Percentiles rank a stretch among this genome's conserved stretches.
These are phyloP conservation scores for Aphrophora alni DNA, from an alignment of 2,888 invertebrate genomes.

Conservation along the genomic window DNA sequence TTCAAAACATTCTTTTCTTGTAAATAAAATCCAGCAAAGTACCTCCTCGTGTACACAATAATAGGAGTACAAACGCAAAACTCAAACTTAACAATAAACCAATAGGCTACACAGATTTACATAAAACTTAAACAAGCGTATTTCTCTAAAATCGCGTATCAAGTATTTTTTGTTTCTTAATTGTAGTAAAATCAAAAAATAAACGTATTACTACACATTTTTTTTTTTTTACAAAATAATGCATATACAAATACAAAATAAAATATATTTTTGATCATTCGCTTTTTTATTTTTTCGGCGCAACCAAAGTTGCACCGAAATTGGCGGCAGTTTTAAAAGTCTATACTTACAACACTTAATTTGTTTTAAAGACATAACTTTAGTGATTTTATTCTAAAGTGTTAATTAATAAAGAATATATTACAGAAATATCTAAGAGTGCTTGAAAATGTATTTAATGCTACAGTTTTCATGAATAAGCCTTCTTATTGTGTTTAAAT, in stretches of 20 bases:
- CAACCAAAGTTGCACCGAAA: too few relatives aligned
- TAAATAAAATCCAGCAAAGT: constrained; percentile 35
- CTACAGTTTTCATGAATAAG: not conserved
- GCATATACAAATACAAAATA: not conserved
- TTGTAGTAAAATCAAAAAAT: too few relatives aligned
- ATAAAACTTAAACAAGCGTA: not conserved
- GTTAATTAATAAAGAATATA: not conserved
- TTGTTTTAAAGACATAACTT: not conserved
- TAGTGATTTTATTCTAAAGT: not conserved
- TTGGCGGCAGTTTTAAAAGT: not conserved
- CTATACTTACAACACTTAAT: not conserved
- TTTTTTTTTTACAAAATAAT: not conserved
- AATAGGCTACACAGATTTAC: not conserved
- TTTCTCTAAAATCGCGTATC: not conserved
- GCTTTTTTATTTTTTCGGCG: not conserved
- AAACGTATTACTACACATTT: not conserved
- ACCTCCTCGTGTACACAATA: constrained; percentile 15
- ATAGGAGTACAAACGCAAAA: not conserved
- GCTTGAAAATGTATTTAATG: not conserved
- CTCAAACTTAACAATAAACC: not conserved
- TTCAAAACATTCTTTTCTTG: constrained; percentile 36
- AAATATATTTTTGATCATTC: not conserved
- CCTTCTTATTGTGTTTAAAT: not conserved
- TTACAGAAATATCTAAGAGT: not conserved
- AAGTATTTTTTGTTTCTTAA: too few relatives aligned